phyloP scores from a whole-genome alignment of 2,797 vertebrate genomes.

The Ceryle rudis region DNA sequence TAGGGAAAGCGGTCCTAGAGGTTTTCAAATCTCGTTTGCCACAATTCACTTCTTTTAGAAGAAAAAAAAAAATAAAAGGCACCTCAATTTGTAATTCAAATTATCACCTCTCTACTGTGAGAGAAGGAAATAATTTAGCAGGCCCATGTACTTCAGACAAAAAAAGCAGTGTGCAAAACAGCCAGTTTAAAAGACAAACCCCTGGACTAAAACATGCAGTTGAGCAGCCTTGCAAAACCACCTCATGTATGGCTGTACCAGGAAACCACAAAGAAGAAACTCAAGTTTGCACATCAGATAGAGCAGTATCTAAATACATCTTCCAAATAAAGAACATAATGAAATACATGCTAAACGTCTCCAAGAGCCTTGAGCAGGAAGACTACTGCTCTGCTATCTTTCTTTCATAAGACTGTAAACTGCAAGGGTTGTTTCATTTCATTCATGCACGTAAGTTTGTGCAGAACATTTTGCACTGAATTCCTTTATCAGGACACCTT shows the following conservation, averaged over 20 bases:
- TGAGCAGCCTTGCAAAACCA: neutral
- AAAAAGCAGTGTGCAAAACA: neutral
- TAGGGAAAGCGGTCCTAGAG: neutral
- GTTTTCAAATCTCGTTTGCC: neutral
- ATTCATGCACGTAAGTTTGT: neutral
- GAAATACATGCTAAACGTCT: neutral
- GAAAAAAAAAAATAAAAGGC: neutral
- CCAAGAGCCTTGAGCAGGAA: neutral
- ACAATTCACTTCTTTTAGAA: neutral
- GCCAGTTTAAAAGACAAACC: slow-evolving; percentile 6
- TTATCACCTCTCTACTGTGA: neutral
- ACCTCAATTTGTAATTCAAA: neutral
- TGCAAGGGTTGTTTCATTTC: neutral
- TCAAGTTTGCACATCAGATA: neutral
- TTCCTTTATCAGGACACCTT: slow-evolving; percentile 8
- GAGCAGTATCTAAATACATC: neutral
- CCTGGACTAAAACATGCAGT: neutral
- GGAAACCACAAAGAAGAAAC: neutral
- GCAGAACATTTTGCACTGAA: neutral
- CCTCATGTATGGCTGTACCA: neutral
- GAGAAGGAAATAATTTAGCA: neutral
- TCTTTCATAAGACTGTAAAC: neutral
- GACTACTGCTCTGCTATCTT: neutral
- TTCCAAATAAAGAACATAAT: neutral
- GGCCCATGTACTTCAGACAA: neutral